Evolutionary conservation across 2,797 vertebrate species (phyloP).

Genomic region (Myotis vivesi): DNA sequence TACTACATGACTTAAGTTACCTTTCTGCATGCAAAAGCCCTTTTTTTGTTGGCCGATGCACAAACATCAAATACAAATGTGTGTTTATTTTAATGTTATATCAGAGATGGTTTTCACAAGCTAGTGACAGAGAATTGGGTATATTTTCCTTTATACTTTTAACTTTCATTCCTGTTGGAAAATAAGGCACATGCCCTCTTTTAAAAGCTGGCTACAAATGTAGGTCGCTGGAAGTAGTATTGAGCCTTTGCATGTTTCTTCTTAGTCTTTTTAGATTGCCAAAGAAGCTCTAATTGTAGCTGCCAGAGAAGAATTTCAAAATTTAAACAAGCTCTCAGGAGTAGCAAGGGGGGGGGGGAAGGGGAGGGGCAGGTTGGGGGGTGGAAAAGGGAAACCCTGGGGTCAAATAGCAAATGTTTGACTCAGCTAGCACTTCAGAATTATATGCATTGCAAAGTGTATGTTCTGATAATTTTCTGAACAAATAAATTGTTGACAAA

Average conservation of each 20-base stretch:
- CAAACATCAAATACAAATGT: not conserved
- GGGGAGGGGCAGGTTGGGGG: accelerated
- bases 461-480: not conserved
- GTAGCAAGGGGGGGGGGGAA: not conserved
- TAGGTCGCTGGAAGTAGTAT: conserved; percentile 74
- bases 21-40: conserved; percentile 1
- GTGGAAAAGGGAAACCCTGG: not conserved
- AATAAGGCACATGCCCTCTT: conserved; percentile 61
- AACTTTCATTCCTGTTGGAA: conserved; percentile 45
- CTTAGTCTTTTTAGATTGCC: conserved; percentile 63
- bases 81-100: not conserved
- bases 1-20: conserved; percentile 1
- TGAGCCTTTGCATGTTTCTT: conserved; percentile 35
- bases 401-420: conserved; percentile 69
- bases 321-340: conserved; percentile 76
- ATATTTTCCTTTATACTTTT: not conserved
- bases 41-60: not conserved
- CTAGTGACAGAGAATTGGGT: not conserved
- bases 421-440: conserved; percentile 52
- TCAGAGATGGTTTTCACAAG: not conserved
- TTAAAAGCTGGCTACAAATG: conserved; percentile 72
- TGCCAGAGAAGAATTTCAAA: conserved; percentile 70
- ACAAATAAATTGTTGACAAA: conserved; percentile 44
- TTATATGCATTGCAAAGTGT: conserved; percentile 10
- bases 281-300: conserved; percentile 64